Conservation (phyloP, 2,797 vertebrate species). For the Trachops cirrhosus region DNA sequence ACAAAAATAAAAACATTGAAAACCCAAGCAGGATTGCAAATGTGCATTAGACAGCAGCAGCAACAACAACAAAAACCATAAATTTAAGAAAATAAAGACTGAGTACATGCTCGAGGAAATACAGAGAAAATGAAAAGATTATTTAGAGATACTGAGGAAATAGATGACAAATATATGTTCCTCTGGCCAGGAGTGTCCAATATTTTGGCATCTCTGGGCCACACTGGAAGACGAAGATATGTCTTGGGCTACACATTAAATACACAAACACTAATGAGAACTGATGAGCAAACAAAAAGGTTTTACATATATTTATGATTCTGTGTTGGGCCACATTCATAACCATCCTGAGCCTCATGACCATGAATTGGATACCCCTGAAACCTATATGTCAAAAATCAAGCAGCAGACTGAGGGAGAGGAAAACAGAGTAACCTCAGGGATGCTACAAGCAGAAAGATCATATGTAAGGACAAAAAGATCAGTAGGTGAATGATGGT, state of each 20-base stretch:
- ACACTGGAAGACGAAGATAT: no score
- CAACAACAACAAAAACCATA: background rate
- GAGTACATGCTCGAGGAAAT: background rate
- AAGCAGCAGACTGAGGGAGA: background rate
- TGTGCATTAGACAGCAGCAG: slow-evolving; percentile 16
- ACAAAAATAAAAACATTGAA: slow-evolving; percentile 38
- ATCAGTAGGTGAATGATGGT: background rate
- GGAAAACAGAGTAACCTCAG: background rate
- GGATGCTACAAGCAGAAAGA: background rate
- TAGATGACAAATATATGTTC: background rate
- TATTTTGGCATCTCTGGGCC: no score
- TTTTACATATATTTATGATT: no score
- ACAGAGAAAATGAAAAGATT: slow-evolving; percentile 4
- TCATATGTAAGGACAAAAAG: background rate
- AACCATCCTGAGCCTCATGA: no score
- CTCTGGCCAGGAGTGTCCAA: background rate
- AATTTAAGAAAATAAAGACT: slow-evolving; percentile 35
- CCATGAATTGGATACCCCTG: no score
- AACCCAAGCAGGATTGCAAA: slow-evolving; percentile 7
- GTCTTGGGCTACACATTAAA: no score
- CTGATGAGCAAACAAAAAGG: no score
- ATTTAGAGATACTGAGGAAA: slow-evolving; percentile 42
- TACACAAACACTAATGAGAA: no score
- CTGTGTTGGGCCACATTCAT: no score
- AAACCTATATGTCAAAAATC: slow-evolving; percentile 7